phyloP scores from a whole-genome alignment of 2,113 vertebrate species.

The Thoracochromis brauschi region DNA sequence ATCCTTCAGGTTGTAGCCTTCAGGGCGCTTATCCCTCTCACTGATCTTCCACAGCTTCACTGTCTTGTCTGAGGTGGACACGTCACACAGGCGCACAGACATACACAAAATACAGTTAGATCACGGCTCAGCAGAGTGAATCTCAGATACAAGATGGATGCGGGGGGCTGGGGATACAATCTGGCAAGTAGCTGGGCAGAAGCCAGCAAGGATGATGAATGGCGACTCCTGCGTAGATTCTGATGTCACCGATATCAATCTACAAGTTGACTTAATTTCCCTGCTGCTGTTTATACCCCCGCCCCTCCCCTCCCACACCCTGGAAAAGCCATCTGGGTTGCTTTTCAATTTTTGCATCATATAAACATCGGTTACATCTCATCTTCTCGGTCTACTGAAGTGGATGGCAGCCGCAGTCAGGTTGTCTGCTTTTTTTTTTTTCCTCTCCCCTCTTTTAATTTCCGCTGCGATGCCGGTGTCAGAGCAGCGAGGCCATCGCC shows the following conservation, averaged over 20 bases:
- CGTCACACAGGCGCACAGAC: neutral
- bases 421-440: neutral
- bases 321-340: slow-evolving; percentile 34
- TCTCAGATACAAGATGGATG: slow-evolving; percentile 32
- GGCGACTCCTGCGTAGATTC: slow-evolving; percentile 12
- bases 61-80: slow-evolving; percentile 82
- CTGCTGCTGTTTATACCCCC: neutral
- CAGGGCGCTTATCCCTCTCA: slow-evolving; percentile 93
- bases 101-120: slow-evolving; percentile 10
- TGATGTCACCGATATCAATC: slow-evolving; percentile 51
- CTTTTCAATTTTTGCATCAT: slow-evolving; percentile 16
- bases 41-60: slow-evolving; percentile 99
- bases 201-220: slow-evolving; percentile 56
- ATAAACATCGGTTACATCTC: slow-evolving; percentile 45
- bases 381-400: slow-evolving; percentile 24
- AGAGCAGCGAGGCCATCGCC: slow-evolving; percentile 40
- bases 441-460: slow-evolving; percentile 15
- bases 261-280: slow-evolving; percentile 54
- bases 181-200: slow-evolving; percentile 47
- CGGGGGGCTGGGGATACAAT: slow-evolving; percentile 48
- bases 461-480: slow-evolving; percentile 49
- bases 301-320: neutral
- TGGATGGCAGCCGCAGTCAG: slow-evolving; percentile 26
- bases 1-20: slow-evolving; percentile 98
- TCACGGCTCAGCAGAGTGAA: slow-evolving; percentile 8